Conservation (phyloP, 2,113 vertebrate species). For the Montifringilla adamsi region DNA sequence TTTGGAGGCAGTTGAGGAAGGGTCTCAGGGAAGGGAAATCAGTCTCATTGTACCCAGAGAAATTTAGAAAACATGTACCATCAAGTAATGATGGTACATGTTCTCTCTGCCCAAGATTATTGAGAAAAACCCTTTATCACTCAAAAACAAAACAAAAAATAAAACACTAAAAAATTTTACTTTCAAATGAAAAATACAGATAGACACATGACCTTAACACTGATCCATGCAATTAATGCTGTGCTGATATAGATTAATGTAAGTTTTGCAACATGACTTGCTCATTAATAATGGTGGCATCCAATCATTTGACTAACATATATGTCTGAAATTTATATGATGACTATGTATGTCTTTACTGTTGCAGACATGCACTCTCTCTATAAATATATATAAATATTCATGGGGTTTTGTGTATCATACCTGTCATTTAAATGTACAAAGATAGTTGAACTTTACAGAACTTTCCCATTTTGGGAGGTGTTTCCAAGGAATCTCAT, state of each 20-base stretch:
- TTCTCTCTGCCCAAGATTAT: not conserved
- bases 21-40: too few relatives aligned
- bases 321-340: not conserved
- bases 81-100: not conserved
- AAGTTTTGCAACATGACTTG: not conserved
- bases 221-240: not conserved
- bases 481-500: not conserved
- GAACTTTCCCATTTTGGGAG: constrained; percentile 21
- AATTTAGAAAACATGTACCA: not conserved
- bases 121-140: not conserved
- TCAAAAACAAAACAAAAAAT: not conserved
- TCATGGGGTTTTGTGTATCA: not conserved
- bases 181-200: not conserved
- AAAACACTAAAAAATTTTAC: not conserved
- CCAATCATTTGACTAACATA: not conserved
- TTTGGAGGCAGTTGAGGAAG: not conserved
- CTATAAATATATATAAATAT: not conserved
- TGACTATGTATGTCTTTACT: not conserved
- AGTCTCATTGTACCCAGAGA: not conserved
- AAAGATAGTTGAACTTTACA: not conserved
- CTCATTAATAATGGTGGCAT: not conserved
- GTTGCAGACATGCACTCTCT: not conserved
- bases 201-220: fast-evolving
- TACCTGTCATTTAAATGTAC: constrained; percentile 12
- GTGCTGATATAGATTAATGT: not conserved